A percentile compares a stretch with the other conserved stretches of the same genome.
phyloP scores from a whole-genome alignment of 2,888 invertebrate genomes.

The Strigamia crassipes region DNA sequence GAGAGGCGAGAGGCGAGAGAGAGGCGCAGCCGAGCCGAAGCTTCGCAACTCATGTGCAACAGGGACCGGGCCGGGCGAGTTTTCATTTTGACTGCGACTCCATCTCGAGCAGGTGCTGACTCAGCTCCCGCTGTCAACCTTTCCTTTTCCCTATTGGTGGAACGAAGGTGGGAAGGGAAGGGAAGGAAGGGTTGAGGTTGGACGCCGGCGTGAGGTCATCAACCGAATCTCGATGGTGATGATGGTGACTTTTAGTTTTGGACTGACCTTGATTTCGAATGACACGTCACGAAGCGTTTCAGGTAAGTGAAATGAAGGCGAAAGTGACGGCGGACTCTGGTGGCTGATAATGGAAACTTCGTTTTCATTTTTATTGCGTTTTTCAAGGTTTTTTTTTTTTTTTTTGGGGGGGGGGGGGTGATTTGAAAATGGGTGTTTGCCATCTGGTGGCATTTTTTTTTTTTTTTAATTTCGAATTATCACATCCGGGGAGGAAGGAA shows the following conservation, averaged over 20 bases:
- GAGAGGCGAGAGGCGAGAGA: too few species aligned
- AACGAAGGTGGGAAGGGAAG: not conserved
- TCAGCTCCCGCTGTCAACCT: slow-evolving; percentile 13
- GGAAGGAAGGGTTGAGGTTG: slow-evolving; percentile 8
- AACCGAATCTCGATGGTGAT: not conserved
- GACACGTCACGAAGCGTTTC: not conserved
- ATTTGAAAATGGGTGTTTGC: not conserved
- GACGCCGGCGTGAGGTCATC: not conserved
- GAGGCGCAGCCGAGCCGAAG: not conserved
- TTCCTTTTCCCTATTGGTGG: not conserved
- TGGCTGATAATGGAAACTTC: not conserved
- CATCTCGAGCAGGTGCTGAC: slow-evolving; percentile 19
- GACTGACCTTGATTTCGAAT: not conserved
- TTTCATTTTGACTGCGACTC: not conserved
- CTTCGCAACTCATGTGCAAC: slow-evolving; percentile 1
- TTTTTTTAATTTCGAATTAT: not conserved
- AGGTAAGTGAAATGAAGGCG: not conserved
- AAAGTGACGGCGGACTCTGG: not conserved
- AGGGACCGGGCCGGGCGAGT: not conserved
- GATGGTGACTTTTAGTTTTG: not conserved
- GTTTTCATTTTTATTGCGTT: not conserved
- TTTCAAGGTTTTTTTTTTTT: not conserved
- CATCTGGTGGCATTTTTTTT: not conserved
- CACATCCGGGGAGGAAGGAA: not conserved
- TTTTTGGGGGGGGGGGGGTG: not conserved